phyloP scores from a whole-genome alignment of 2,113 vertebrate genomes.

The Podilymbus podiceps region DNA sequence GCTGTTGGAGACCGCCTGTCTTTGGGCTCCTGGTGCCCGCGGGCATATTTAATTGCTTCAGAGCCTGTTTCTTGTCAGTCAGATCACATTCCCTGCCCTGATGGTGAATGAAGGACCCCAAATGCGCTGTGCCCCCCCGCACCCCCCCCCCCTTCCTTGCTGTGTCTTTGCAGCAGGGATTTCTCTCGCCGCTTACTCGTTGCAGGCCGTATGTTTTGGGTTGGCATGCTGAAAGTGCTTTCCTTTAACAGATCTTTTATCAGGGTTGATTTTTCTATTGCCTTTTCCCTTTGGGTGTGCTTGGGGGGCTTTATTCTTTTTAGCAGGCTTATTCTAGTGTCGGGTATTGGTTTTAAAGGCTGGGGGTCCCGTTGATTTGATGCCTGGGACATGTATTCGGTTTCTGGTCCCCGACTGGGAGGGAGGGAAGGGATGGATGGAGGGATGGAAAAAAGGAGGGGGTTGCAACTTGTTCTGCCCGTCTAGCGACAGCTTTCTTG shows the following conservation, averaged over 20 bases:
- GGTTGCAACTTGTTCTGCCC: background rate
- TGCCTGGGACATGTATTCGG: background rate
- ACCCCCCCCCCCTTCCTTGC: background rate
- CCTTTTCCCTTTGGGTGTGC: background rate
- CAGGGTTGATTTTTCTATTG: background rate
- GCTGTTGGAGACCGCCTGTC: background rate
- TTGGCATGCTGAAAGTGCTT: background rate
- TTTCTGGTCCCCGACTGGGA: background rate
- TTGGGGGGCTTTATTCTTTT: slow-evolving; percentile 26
- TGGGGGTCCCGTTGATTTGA: background rate
- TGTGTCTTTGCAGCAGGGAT: background rate
- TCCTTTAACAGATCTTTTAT: slow-evolving; percentile 4
- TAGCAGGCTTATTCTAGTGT: slow-evolving; percentile 11
- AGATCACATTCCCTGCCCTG: accelerated
- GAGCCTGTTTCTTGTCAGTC: background rate
- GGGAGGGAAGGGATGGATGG: no score
- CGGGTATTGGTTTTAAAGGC: background rate
- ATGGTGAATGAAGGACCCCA: background rate
- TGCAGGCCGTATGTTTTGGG: background rate
- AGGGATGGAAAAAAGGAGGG: background rate
- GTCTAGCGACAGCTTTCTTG: background rate
- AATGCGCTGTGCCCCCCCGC: no score
- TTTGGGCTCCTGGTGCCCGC: background rate
- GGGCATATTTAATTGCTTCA: background rate
- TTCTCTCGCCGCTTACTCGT: background rate